A percentile compares a stretch with the other conserved stretches of the same genome.
phyloP scores from a whole-genome alignment of 1,140 invertebrate species.

The Micrasema longulum region DNA sequence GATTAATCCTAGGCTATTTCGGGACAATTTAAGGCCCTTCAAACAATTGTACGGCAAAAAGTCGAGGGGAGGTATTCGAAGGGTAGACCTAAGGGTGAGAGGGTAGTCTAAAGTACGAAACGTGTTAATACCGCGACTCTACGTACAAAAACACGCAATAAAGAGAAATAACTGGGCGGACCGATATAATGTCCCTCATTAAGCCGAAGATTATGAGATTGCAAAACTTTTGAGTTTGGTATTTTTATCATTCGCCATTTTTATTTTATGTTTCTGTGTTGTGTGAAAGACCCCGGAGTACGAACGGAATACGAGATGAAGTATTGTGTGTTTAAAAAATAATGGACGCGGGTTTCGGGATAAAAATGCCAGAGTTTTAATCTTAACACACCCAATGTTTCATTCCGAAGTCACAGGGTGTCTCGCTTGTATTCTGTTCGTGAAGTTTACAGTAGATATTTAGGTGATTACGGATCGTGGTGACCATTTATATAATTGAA shows the following conservation, averaged over 20 bases:
- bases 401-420: constrained; percentile 17
- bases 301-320: constrained; percentile 18
- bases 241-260: constrained; percentile 25
- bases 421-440: background rate
- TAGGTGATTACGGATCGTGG: background rate
- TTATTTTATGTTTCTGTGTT: constrained; percentile 6
- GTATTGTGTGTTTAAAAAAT: constrained; percentile 34
- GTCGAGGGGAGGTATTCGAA: background rate
- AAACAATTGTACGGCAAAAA: background rate
- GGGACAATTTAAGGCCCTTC: no score
- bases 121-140: constrained; percentile 31
- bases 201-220: constrained; percentile 38
- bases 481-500: constrained; percentile 1
- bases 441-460: no score
- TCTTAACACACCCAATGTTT: constrained; percentile 25
- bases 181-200: constrained; percentile 38
- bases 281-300: background rate
- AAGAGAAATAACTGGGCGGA: constrained; percentile 22
- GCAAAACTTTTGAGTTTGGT: constrained; percentile 27
- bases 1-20: no score
- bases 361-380: constrained; percentile 17
- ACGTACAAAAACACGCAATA: constrained; percentile 27
- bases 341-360: constrained; percentile 1
- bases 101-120: constrained; percentile 6
- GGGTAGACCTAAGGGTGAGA: background rate